Evolutionary conservation across 2,113 vertebrate genomes (phyloP).

Genomic region (Callipepla californica): DNA sequence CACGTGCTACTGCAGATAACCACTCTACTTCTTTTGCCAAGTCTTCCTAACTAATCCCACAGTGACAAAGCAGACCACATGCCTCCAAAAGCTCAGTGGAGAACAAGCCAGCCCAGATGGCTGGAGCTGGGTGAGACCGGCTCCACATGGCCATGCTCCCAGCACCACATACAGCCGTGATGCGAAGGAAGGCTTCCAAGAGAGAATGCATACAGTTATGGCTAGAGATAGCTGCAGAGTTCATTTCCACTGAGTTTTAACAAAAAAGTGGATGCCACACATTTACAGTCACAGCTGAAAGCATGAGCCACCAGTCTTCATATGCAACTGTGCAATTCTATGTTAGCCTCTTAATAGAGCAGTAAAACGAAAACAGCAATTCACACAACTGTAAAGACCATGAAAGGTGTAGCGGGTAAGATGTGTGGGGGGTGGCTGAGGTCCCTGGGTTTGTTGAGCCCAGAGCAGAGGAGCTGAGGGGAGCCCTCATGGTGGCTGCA

Average conservation of each 20-base stretch:
- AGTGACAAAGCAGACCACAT: background rate
- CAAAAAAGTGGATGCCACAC: background rate
- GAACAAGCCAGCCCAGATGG: background rate
- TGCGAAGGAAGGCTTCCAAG: background rate
- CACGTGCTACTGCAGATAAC: background rate
- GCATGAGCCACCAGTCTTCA: background rate
- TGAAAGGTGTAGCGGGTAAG: background rate
- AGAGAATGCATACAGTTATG: background rate
- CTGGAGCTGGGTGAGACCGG: background rate
- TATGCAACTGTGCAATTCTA: background rate
- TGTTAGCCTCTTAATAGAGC: background rate
- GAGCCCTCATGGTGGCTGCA: background rate
- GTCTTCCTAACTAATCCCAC: background rate
- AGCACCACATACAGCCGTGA: fast-evolving
- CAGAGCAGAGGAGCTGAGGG: background rate
- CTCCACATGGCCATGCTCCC: background rate
- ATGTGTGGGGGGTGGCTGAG: background rate
- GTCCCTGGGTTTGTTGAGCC: background rate
- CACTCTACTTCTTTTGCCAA: background rate
- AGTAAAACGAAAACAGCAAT: background rate
- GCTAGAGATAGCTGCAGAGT: background rate
- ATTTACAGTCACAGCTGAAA: background rate
- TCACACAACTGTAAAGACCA: background rate
- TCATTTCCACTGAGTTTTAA: background rate
- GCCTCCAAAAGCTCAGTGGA: background rate